phyloP scores from a whole-genome alignment of 2,797 vertebrate genomes.

The Hypotaenidia okinawae region DNA sequence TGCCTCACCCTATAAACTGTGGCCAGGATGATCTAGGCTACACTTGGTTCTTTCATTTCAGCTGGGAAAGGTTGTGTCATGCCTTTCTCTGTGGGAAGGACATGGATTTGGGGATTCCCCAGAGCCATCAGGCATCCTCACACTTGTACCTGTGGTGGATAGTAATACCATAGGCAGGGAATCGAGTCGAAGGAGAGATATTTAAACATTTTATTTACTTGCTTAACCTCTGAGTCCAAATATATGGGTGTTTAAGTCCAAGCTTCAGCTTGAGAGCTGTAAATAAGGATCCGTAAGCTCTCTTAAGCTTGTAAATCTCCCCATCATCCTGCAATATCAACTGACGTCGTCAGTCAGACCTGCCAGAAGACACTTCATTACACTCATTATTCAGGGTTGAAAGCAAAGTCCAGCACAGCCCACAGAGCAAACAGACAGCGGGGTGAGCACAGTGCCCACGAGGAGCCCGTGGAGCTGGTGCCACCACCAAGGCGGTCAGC shows the following conservation, averaged over 20 bases:
- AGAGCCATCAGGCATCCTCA: not conserved
- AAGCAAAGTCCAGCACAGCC: not conserved
- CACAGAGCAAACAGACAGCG: not conserved
- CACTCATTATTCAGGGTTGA: not conserved
- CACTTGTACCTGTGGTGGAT: not conserved
- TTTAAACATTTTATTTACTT: slow-evolving; percentile 7
- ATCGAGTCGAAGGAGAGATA: not conserved
- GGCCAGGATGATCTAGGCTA: not conserved
- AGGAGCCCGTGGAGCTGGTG: fast-evolving
- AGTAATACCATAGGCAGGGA: not conserved
- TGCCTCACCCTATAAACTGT: not conserved
- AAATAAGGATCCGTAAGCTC: slow-evolving; percentile 21
- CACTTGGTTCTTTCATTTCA: not conserved
- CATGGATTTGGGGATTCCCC: not conserved
- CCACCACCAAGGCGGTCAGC: not conserved
- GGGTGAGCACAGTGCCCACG: fast-evolving
- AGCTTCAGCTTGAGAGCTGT: not conserved
- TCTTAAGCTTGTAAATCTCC: slow-evolving; percentile 41
- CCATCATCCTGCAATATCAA: not conserved
- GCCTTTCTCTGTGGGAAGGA: not conserved
- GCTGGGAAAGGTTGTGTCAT: not conserved
- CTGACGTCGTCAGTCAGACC: not conserved
- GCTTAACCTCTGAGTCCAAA: not conserved
- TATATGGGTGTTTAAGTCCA: not conserved
- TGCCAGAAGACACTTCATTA: not conserved